Conservation (phyloP, 2,113 vertebrate genomes). For the Oreochromis tanganicae region DNA sequence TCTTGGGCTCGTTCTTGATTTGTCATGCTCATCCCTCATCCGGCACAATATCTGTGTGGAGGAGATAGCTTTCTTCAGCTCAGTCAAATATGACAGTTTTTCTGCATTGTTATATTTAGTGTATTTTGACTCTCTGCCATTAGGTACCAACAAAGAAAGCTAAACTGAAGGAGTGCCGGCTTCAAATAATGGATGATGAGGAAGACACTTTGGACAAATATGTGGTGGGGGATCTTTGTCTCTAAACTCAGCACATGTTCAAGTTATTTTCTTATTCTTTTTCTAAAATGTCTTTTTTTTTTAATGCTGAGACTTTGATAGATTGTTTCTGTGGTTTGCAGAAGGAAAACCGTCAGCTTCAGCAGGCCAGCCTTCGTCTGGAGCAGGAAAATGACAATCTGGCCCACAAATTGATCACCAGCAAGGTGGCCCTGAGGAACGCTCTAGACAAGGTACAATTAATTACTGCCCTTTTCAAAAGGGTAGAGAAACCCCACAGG, state of each 20-base stretch:
- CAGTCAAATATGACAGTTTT: slow-evolving; percentile 3
- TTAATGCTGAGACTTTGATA: background rate
- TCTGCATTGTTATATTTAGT: background rate
- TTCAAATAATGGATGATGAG: slow-evolving; percentile 69
- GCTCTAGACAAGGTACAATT: slow-evolving; percentile 84
- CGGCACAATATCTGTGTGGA: slow-evolving; percentile 13
- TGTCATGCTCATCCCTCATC: background rate
- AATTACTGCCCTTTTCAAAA: background rate
- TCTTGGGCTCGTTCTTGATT: slow-evolving; percentile 7
- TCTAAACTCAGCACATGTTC: background rate
- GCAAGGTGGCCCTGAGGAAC: slow-evolving; percentile 89
- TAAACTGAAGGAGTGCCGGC: slow-evolving; percentile 81
- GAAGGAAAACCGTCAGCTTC: slow-evolving; percentile 86
- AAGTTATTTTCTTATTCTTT: background rate
- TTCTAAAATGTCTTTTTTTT: background rate
- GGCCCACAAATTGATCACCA: slow-evolving; percentile 86
- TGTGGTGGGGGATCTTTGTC: slow-evolving; percentile 72
- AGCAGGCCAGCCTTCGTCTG: slow-evolving; percentile 87
- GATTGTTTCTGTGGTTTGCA: slow-evolving; percentile 60
- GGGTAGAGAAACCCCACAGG: background rate
- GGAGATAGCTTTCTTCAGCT: slow-evolving; percentile 10
- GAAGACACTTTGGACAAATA: slow-evolving; percentile 85
- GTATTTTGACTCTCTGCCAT: background rate
- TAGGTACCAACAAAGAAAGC: slow-evolving; percentile 87
- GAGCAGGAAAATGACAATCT: slow-evolving; percentile 95